Base-by-base conservation (phyloP, 2,888 invertebrate genomes). In the Brenthis hecate region DNA sequence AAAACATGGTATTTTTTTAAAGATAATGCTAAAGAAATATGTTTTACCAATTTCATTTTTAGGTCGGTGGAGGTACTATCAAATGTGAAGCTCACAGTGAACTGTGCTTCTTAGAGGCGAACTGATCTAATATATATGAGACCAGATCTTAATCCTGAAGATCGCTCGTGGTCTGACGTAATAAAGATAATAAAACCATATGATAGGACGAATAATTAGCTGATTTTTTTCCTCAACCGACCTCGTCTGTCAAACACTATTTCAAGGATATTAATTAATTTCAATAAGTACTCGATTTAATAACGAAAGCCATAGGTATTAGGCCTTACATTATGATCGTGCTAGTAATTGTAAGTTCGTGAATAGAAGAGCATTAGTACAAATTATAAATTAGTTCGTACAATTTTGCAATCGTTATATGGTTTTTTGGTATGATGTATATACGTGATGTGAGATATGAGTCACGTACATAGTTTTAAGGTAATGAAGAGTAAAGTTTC, bases 21-120 rank as follows among this genome's bases (percentile, higher is more conserved):
- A 28, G 5, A 28, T 43, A 43, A 43, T 43, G 1, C 3, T 11
- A 48, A 72, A 70, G 73, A 72, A 64, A 55, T 28, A 28, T 16
- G 16, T 16, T 16, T 90, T 91, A 92, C 92, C 91, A 91, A 85
- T 86, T 91, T 91, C 92, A 92, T 92, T 77, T 85, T 88, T 71
- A 68, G 73, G 64, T 72, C 71, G 72, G 71, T 72, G 71, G 71
- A 70, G 60, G 75, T 78, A 81, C 78, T 71, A 75, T 78, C 78
- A 75, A 83, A 81, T 78, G 78, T 79, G 81, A 84, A 75, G 80
- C 78, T 82, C 77, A 75, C 71, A 68, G 72, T 69, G 73, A 77
- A 82, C 80, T 82, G 81, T 83, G 81, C 74, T 77, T 75, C 61
- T 70, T 23, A 32, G 74, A 77, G 74, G 74, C 77, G 69, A 56